Evolutionary conservation across 2,888 invertebrate genomes (phyloP).

Genomic region (Embidobia sp.): DNA sequence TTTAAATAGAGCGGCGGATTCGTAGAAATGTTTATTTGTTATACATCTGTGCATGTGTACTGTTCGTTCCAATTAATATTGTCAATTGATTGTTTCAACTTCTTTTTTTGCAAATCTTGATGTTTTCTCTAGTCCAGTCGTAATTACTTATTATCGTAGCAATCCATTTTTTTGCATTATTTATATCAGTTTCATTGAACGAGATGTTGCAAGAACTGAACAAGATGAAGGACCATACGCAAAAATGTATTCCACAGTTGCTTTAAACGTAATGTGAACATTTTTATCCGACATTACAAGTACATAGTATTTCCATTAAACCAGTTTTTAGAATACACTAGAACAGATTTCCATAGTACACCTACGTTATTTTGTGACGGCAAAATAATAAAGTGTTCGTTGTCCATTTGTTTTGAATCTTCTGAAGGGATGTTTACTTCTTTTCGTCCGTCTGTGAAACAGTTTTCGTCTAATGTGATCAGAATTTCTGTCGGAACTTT

Average conservation of each 20-base stretch:
- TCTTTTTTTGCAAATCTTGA: background rate
- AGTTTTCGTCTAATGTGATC: no score
- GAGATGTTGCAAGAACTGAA: background rate
- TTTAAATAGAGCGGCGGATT: background rate
- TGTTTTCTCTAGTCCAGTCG: no score
- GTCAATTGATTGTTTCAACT: no score
- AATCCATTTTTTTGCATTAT: constrained; percentile 1
- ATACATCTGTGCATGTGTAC: no score
- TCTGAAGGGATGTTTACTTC: no score
- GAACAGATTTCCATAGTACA: constrained; percentile 1
- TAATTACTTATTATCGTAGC: background rate
- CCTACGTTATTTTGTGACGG: background rate
- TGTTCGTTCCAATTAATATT: no score
- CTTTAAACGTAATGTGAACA: background rate
- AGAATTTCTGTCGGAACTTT: no score
- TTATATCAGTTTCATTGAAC: constrained; percentile 1
- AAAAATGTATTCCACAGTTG: constrained; percentile 5
- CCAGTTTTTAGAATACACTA: background rate
- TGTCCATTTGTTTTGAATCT: no score
- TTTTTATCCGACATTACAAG: background rate
- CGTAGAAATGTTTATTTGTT: background rate
- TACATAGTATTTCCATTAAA: background rate
- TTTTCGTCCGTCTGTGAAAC: no score
- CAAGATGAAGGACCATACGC: constrained; percentile 7
- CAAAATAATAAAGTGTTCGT: no score